Evolutionary conservation across 2,797 vertebrate genomes (phyloP).

Genomic region (Poeciliopsis infans): DNA sequence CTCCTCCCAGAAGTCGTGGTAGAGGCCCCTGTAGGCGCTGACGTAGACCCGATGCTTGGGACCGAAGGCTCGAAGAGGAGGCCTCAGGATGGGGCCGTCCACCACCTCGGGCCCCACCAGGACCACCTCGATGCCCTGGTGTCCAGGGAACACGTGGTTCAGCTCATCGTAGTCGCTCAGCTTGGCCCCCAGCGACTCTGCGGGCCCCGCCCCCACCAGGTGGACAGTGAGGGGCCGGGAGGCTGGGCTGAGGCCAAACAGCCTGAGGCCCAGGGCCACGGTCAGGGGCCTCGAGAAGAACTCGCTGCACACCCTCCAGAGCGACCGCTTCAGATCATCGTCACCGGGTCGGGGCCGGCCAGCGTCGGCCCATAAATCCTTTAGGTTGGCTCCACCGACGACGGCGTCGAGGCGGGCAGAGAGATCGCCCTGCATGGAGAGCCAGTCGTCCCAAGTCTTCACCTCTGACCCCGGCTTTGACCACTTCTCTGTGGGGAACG

Average conservation of each 20-base stretch:
- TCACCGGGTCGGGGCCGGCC: slow-evolving; percentile 84
- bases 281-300: slow-evolving; percentile 86
- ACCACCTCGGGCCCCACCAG: slow-evolving; percentile 92
- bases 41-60: slow-evolving; percentile 85
- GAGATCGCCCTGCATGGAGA: slow-evolving; percentile 86
- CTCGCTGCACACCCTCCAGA: slow-evolving; percentile 87
- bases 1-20: slow-evolving; percentile 96
- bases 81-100: slow-evolving; percentile 82
- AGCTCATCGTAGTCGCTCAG: slow-evolving; percentile 90
- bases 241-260: slow-evolving; percentile 80
- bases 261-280: slow-evolving; percentile 80
- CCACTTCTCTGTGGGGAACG: slow-evolving; percentile 87
- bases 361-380: slow-evolving; percentile 84
- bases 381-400: slow-evolving; percentile 83
- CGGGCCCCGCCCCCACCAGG: slow-evolving; percentile 87
- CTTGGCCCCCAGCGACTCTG: slow-evolving; percentile 86
- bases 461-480: slow-evolving; percentile 75
- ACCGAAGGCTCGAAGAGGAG: slow-evolving; percentile 76
- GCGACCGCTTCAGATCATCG: slow-evolving; percentile 78
- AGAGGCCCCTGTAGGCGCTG: slow-evolving; percentile 87
- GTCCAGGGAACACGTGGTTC: slow-evolving; percentile 86
- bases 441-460: slow-evolving; percentile 89
- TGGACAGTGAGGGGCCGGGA: slow-evolving; percentile 86
- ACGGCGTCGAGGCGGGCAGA: slow-evolving; percentile 76
- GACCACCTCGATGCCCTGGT: slow-evolving; percentile 88